Percentiles rank a stretch among this genome's conserved stretches.
These are phyloP conservation scores for Drosophila koepferae DNA, from an alignment of 2,888 invertebrate genomes.

Conservation along the genomic window DNA sequence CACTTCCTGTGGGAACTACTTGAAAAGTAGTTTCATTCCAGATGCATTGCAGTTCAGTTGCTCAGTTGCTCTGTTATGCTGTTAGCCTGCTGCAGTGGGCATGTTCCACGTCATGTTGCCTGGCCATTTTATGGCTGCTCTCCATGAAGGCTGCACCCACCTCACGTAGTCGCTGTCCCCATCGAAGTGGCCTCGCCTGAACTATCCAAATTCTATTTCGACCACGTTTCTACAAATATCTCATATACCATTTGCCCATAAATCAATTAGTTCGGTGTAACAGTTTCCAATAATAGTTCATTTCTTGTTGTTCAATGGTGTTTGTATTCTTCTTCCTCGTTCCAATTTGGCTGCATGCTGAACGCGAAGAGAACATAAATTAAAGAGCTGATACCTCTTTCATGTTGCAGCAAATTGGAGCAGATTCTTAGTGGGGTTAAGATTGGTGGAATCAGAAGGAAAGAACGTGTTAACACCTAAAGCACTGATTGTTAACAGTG, in stretches of 20 bases:
- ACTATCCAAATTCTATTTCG: constrained; percentile 40
- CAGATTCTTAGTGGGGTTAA: constrained; percentile 30
- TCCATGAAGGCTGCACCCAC: constrained; percentile 57
- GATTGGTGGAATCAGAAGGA: constrained; percentile 43
- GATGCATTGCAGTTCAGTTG: constrained; percentile 31
- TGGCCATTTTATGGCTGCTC: constrained; percentile 47
- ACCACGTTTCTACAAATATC: constrained; percentile 43
- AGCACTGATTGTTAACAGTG: constrained; percentile 12
- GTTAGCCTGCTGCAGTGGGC: constrained; percentile 18
- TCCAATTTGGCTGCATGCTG: constrained; percentile 41
- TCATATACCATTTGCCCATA: constrained; percentile 54
- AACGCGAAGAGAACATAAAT: constrained; percentile 64
- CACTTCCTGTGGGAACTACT: constrained; percentile 78
- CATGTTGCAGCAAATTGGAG: constrained; percentile 65
- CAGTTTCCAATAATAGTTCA: constrained; percentile 46
- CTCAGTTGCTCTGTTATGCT: not conserved
- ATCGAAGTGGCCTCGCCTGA: not conserved
- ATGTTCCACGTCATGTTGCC: constrained; percentile 55
- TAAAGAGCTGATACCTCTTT: constrained; percentile 59
- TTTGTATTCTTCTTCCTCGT: constrained; percentile 13
- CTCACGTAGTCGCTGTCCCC: constrained; percentile 10
- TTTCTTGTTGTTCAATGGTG: constrained; percentile 2
- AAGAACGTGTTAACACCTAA: constrained; percentile 41
- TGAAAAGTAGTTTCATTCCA: constrained; percentile 58
- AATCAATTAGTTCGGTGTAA: constrained; percentile 72